Conservation (phyloP, 2,888 invertebrate species). For the Acronicta aceris region DNA sequence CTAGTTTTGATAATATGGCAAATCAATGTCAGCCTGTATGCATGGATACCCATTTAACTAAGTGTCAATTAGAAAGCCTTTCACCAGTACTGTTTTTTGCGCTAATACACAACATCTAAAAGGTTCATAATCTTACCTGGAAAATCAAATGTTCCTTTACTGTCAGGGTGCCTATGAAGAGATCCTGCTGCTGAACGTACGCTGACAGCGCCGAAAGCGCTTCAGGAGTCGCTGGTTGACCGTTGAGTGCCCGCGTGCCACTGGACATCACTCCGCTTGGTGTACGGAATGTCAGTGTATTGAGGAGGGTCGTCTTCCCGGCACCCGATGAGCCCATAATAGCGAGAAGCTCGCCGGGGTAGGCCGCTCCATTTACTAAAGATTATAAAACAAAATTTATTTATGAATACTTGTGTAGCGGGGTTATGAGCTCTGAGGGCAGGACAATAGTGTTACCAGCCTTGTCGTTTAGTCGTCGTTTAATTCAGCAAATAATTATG, state of each 20-base stretch:
- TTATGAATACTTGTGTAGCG: no score
- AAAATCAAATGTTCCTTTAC: slow-evolving; percentile 97
- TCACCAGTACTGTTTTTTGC: no score
- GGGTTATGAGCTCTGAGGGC: no score
- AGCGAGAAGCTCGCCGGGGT: slow-evolving; percentile 95
- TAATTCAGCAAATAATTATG: no score
- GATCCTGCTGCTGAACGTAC: slow-evolving; percentile 98
- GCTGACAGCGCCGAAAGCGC: slow-evolving; percentile 94
- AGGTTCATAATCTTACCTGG: slow-evolving; percentile 88
- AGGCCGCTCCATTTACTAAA: slow-evolving; percentile 94
- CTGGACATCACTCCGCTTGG: slow-evolving; percentile 91
- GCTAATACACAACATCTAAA: no score
- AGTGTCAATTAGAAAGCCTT: no score
- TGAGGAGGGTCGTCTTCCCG: slow-evolving; percentile 98
- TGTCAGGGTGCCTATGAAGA: slow-evolving; percentile 97
- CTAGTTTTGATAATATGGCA: no score
- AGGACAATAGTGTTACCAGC: no score
- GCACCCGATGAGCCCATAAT: slow-evolving; percentile 97
- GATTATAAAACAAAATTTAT: slow-evolving; percentile 1
- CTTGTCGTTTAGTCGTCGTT: no score
- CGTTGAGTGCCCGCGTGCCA: slow-evolving; percentile 92
- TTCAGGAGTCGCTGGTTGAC: slow-evolving; percentile 92
- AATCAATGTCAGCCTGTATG: no score
- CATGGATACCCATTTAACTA: no score
- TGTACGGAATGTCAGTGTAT: slow-evolving; percentile 95